phyloP scores from a whole-genome alignment of 2,113 vertebrate genomes.

The Amblyornis subalaris region DNA sequence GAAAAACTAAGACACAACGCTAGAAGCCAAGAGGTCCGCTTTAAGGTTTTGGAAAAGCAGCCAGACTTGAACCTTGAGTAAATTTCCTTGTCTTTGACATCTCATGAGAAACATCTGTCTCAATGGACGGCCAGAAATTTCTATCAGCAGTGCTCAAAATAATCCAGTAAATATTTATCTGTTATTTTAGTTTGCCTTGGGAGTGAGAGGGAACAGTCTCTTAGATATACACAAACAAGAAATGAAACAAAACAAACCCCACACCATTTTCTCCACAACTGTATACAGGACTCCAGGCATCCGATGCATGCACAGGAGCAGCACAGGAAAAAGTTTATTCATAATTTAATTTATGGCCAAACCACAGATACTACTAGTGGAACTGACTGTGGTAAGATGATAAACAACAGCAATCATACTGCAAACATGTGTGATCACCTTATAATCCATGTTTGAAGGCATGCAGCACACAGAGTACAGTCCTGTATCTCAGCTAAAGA shows the following conservation, averaged over 20 bases:
- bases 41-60: neutral
- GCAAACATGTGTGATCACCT: neutral
- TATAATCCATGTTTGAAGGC: neutral
- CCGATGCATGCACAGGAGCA: neutral
- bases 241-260: neutral
- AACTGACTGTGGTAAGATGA: neutral
- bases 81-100: neutral
- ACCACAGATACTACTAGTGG: neutral
- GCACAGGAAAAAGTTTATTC: neutral
- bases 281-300: neutral
- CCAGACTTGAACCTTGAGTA: neutral
- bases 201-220: neutral
- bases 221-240: neutral
- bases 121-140: neutral
- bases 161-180: neutral
- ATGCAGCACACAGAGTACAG: neutral
- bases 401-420: neutral
- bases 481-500: neutral
- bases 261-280: neutral
- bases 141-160: neutral
- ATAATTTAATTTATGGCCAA: neutral
- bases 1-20: neutral
- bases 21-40: neutral
- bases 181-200: neutral
- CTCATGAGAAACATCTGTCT: neutral